Base-by-base conservation (phyloP, 2,888 invertebrate species). In the Phortica magna region DNA sequence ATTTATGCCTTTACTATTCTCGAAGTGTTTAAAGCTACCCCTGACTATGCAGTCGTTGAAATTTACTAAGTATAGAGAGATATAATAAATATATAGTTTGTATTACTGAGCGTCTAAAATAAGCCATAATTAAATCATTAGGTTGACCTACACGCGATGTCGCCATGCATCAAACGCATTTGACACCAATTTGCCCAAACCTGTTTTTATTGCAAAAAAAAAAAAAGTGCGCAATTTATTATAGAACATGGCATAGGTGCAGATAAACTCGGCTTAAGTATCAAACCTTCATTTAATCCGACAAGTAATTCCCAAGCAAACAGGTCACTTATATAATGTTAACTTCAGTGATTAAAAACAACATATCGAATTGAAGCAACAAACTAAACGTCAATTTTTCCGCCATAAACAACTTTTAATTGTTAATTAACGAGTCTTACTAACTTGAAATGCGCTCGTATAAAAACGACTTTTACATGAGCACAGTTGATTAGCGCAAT, bases 381-480 rank as follows among this genome's bases (percentile, higher is more conserved):
- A 9, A 48, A 48, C 48, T 48, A 65, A 17, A 12, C n/a, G 42
- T 12, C 42, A 72, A 77, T 77, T 72, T 31, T 77, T 71, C 64
- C 71, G 31, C 31, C 74, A 67, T 75, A 41, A 14, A 48, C 68
- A 42, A 64, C n/a, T 53, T 76, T 39, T 43, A 76, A 75, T 70
- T 70, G 57, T 17, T 73, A 76, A 64, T 79, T 77, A 59, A 81
- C 78, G 73, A 77, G 81, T 75, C 75, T 79, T 61, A 43, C 68
- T 42, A 74, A 70, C 64, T 7, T 64, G n/a, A 2, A 19, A 43
- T 48, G 10, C 67, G 41, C 71, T 67, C 73, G 42, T 31, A 31
- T 1, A 31, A 71, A 53, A 64, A 59, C 70, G 6, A 48, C 48
- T 48, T 48, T 48, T 14, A 9, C 48, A 48, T 48, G 9, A 48